These are phyloP conservation scores for Muscicapa comitata DNA, from an alignment of 2,797 vertebrate species.

Conservation along the genomic window DNA sequence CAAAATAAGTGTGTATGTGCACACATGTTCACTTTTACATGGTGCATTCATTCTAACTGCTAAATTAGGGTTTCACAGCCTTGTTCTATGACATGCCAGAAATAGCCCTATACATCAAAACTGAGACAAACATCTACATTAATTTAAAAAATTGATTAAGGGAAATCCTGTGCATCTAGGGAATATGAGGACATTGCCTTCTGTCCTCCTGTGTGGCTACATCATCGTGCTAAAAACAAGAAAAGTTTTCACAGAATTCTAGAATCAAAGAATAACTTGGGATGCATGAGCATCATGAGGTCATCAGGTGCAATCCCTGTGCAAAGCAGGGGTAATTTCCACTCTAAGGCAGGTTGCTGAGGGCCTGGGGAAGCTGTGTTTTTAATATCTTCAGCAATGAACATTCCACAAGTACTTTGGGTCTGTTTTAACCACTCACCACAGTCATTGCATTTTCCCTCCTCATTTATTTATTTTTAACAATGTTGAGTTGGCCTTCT, in stretches of 20 bases:
- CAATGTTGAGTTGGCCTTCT: background rate
- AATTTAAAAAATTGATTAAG: background rate
- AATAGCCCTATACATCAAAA: background rate
- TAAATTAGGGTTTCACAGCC: background rate
- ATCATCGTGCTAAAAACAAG: background rate
- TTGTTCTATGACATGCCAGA: background rate
- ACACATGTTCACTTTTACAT: background rate
- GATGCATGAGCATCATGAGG: background rate
- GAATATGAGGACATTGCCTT: background rate
- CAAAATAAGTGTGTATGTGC: background rate
- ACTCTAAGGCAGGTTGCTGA: background rate
- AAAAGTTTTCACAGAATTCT: background rate
- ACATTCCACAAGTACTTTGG: background rate
- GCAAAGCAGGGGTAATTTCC: background rate
- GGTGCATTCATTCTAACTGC: background rate
- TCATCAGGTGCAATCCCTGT: background rate
- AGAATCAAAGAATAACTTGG: background rate
- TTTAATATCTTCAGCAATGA: background rate
- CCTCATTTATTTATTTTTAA: background rate
- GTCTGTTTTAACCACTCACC: background rate
- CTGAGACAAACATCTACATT: background rate
- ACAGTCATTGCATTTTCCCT: rapidly evolving
- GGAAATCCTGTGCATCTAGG: background rate
- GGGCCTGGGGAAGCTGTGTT: background rate
- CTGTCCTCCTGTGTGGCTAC: background rate